Evolutionary conservation across 2,888 invertebrate species (phyloP), one percentile per base, ranked within the genome.

Genomic region (Anarsia innoxiella): DNA sequence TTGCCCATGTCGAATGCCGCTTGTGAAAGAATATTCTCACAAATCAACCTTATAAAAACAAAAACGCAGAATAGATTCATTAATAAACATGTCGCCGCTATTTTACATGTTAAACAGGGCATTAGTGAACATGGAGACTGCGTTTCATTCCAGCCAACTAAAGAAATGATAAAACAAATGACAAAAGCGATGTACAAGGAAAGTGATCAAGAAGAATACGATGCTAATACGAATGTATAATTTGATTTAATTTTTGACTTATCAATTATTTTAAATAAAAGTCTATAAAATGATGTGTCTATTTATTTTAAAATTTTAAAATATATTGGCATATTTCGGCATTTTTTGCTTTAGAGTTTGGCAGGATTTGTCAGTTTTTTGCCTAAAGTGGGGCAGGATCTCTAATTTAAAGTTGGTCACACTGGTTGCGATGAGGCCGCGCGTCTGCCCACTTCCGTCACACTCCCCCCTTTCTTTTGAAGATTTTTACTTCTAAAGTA

Each of bases 51-150:
- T 26, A 26, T 26, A 35, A 35, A 35, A 27, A 35, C 28, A 3
- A 19, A 36, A 6, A 8, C 11, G 23, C 10, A 29, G 29, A 36
- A 27, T 11, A 28, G 13, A 29, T 36, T 28, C 13, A 28, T 29
- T 29, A 36, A 36, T 29, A 16, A 36, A 29, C 29, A 36, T n/a
- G 36, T 36, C 29, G 11, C 36, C 29, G 36, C 36, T 15, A 36
- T 36, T 9, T 23, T 36, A 11, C 28, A 28, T 12, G 29, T 36
- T 9, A 36, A 36, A 29, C 29, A 36, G 19, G 29, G 29, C 9
- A 29, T 36, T 11, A 36, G 29, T 29, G 28, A 35, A 11, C 28
- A 35, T n/a, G 27, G 23, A 27, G 35, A 29, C 12, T 36, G 36
- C 19, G 28, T 36, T 19, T 15, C 28, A 29, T 36, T 36, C 11